phyloP scores from a whole-genome alignment of 2,888 invertebrate species.

The Ennomos erosarius region DNA sequence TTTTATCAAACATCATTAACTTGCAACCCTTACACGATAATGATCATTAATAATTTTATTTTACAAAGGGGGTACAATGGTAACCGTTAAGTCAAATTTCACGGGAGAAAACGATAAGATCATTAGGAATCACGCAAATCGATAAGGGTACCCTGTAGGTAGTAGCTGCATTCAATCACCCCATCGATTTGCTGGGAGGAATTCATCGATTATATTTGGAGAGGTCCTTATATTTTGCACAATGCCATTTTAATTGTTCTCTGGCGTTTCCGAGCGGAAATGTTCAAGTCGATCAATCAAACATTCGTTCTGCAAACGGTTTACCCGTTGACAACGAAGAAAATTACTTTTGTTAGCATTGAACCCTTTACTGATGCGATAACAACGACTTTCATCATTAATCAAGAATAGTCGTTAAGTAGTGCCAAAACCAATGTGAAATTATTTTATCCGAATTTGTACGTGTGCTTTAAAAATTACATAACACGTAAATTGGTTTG shows the following conservation, averaged over 20 bases:
- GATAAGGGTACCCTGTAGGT: constrained; percentile 60
- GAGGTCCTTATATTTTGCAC: constrained; percentile 62
- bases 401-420: constrained; percentile 53
- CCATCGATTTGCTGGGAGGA: constrained; percentile 57
- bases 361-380: constrained; percentile 52
- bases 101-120: constrained; percentile 71
- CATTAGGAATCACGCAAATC: constrained; percentile 72
- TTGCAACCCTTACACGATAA: constrained; percentile 25
- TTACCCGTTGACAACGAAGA: constrained; percentile 48
- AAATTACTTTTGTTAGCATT: constrained; percentile 48
- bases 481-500: too few relatives aligned
- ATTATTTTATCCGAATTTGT: constrained; percentile 34
- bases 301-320: constrained; percentile 69
- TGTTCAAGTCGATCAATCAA: constrained; percentile 71
- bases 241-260: constrained; percentile 75
- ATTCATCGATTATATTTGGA: constrained; percentile 56
- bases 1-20: constrained; percentile 10
- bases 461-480: background rate
- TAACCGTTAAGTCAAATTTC: constrained; percentile 60
- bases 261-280: constrained; percentile 63
- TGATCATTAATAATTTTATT: constrained; percentile 32
- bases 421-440: constrained; percentile 44
- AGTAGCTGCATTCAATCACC: constrained; percentile 49
- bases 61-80: constrained; percentile 52
- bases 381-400: constrained; percentile 52